Evolutionary conservation across 2,797 vertebrate species (phyloP).

Genomic region (Clamator glandarius): DNA sequence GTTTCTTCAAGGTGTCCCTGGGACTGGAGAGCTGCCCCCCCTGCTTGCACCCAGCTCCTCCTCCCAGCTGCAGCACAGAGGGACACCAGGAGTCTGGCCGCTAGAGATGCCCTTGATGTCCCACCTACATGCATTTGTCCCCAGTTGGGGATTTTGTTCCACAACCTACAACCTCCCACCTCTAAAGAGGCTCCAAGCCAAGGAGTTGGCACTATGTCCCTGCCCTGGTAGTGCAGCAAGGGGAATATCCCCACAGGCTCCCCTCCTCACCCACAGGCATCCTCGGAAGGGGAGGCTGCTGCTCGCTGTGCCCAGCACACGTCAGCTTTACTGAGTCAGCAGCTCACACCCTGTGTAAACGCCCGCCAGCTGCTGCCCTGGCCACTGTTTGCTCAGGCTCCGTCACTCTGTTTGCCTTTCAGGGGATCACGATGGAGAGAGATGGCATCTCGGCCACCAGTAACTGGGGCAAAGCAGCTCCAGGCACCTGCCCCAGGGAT

Average conservation of each 20-base stretch:
- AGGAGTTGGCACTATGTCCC: fast-evolving
- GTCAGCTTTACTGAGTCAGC: constrained; percentile 39
- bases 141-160: fast-evolving
- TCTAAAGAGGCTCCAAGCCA: neutral
- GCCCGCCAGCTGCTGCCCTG: constrained; percentile 3
- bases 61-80: neutral
- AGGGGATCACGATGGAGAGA: constrained; percentile 42
- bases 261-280: neutral
- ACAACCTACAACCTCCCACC: fast-evolving
- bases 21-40: fast-evolving
- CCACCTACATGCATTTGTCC: fast-evolving
- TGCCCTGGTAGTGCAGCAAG: neutral
- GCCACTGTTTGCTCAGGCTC: constrained; percentile 47
- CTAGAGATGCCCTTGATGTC: neutral
- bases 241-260: neutral
- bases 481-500: neutral
- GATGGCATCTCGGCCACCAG: neutral
- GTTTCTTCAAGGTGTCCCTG: neutral
- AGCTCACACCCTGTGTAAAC: constrained; percentile 40
- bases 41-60: neutral
- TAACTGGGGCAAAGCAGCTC: neutral
- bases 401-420: constrained; percentile 12
- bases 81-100: no score
- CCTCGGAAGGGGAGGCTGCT: neutral
- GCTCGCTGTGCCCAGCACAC: neutral